A percentile compares a stretch with the other conserved stretches of the same genome.
Conservation (phyloP, 2,113 vertebrate species). For the Leptobrachium ailaonicum region DNA sequence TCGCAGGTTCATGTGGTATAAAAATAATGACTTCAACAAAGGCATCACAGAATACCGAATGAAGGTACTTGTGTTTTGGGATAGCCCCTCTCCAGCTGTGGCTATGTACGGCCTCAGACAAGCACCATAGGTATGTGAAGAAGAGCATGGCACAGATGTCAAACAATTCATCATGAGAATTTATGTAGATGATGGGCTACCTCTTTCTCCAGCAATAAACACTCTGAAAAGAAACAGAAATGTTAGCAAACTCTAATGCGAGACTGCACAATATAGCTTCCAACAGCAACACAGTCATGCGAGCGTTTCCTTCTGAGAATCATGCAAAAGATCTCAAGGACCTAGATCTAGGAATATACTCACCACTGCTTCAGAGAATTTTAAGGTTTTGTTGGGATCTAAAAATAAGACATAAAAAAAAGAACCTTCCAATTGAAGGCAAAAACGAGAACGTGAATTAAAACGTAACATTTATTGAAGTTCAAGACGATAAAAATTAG, state of each 20-base stretch:
- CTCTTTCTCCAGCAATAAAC: neutral
- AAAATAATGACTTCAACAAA: too few relatives aligned
- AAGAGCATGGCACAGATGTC: conserved; percentile 36
- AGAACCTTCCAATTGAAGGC: too few relatives aligned
- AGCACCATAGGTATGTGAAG: conserved; percentile 15
- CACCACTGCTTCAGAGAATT: neutral
- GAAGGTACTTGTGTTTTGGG: too few relatives aligned
- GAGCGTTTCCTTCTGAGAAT: neutral
- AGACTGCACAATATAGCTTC: conserved; percentile 5
- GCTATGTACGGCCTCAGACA: too few relatives aligned
- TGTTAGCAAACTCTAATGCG: neutral
- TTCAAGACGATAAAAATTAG: too few relatives aligned
- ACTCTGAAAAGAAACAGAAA: neutral
- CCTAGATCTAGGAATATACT: neutral
- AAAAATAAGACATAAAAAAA: too few relatives aligned
- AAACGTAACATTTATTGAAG: too few relatives aligned
- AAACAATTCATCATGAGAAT: conserved; percentile 13
- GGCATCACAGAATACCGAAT: too few relatives aligned
- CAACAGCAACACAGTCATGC: too few relatives aligned
- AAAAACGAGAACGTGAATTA: too few relatives aligned
- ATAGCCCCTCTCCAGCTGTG: conserved; percentile 40
- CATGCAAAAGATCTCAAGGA: too few relatives aligned
- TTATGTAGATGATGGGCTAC: conserved; percentile 4
- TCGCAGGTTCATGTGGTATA: too few relatives aligned
- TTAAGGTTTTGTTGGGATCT: neutral